Base-by-base conservation (phyloP, 23 tunicate species). In the Trididemnum clinides region DNA sequence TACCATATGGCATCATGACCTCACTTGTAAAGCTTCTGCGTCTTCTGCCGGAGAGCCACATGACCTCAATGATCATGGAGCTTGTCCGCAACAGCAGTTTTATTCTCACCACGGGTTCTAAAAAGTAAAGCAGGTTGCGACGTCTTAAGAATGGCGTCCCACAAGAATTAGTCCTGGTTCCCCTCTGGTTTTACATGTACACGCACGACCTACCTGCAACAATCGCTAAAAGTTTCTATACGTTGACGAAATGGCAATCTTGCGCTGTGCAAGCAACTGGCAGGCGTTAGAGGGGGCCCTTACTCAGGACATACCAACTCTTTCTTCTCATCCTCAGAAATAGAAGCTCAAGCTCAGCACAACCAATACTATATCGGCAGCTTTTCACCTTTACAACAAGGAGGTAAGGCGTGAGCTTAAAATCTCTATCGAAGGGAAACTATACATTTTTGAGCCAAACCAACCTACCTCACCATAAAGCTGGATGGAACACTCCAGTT, bases 311-410 rank as follows among this genome's bases (percentile, higher is more conserved):
- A 59, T 59, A n/a, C 5, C 20, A 59, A 59, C 66, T n/a, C 54
- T 44, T 44, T 44, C 10, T 10, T 10, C 54, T 7, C 15, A 59
- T n/a, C 66, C 22, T n/a, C 66, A 59, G 5, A 69, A 69, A 5
- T 69, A 37, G 75, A 31, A 20, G 32, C 75, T 69, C 37, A 69
- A 69, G 75, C n/a, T 69, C 75, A 69, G 75, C 75, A 23, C 30
- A 7, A 23, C 38, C 7, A 69, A 69, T 4, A 69, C 38, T 5
- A 37, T 69, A 37, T 27, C 75, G 36, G 4, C 36, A 29, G 34
- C 10, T 69, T 69, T 69, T 23, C 36, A 30, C n/a, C 75, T 69
- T 31, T 29, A 69, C 75, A 28, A 69, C 75, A 69, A 20, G 32
- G 36, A 69, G 32, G 75, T 30, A 30, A 30, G 32, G 36, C 75